phyloP scores from a whole-genome alignment of 1,140 invertebrate genomes.

The Mya arenaria region DNA sequence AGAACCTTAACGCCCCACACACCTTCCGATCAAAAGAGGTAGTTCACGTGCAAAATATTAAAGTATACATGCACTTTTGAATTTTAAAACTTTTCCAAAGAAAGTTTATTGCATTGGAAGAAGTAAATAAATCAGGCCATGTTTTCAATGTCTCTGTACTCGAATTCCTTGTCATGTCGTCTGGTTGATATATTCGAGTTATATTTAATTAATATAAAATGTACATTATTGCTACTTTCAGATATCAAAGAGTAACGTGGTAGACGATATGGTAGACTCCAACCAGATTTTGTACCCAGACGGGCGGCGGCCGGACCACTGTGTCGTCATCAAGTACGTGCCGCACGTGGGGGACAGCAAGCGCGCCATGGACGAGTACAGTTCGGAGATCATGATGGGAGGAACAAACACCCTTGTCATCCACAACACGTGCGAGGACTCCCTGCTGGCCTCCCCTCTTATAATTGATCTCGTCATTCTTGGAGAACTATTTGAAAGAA shows the following conservation, averaged over 20 bases:
- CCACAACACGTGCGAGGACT: constrained; percentile 99
- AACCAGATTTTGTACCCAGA: constrained; percentile 91
- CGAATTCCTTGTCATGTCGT: too few species aligned
- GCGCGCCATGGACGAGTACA: constrained; percentile 98
- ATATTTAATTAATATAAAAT: too few species aligned
- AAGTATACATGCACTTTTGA: too few species aligned
- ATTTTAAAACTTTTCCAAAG: too few species aligned
- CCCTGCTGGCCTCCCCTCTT: constrained; percentile 94
- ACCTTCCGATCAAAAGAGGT: constrained; percentile 89
- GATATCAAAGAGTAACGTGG: constrained; percentile 97
- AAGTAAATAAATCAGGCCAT: too few species aligned
- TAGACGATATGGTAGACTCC: constrained; percentile 96
- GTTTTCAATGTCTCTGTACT: too few species aligned
- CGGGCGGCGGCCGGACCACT: constrained; percentile 87
- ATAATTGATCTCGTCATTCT: constrained; percentile 95
- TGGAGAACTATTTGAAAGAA: constrained; percentile 92
- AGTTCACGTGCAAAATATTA: too few species aligned
- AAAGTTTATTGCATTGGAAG: too few species aligned
- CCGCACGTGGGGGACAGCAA: constrained; percentile 98
- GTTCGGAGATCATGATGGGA: constrained; percentile 96
- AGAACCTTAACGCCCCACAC: constrained; percentile 95
- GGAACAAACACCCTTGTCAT: constrained; percentile 96
- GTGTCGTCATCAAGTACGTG: constrained; percentile 97
- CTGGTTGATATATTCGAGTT: too few species aligned
- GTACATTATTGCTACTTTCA: too few species aligned